These are phyloP conservation scores for Aplochiton taeniatus DNA, from an alignment of 2,797 vertebrate species.

Conservation along the genomic window DNA sequence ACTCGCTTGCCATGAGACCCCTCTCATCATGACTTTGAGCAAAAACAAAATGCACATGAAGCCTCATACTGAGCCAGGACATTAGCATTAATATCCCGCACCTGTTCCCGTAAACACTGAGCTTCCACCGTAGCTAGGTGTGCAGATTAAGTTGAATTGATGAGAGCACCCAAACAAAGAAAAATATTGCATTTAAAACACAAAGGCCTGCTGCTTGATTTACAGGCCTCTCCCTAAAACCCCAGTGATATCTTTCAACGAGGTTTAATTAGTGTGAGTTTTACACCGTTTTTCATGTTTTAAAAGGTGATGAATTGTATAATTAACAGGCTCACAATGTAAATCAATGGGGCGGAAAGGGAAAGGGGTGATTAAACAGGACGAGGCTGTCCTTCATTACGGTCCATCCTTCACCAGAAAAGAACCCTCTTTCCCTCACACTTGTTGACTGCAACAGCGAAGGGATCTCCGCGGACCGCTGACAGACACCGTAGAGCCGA, in stretches of 20 bases:
- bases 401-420: conserved; percentile 54
- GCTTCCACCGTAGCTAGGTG: conserved; percentile 24
- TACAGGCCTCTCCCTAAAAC: conserved; percentile 55
- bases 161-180: conserved; percentile 24
- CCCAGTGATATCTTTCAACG: conserved; percentile 75
- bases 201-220: conserved; percentile 48
- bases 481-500: conserved; percentile 23
- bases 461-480: conserved; percentile 25
- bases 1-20: conserved; percentile 32
- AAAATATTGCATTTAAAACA: background rate
- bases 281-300: conserved; percentile 87
- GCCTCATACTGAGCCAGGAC: conserved; percentile 16
- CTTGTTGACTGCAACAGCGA: conserved; percentile 54
- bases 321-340: conserved; percentile 88
- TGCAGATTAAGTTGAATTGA: conserved; percentile 53
- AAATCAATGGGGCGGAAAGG: conserved; percentile 85
- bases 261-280: conserved; percentile 84
- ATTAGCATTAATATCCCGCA: conserved; percentile 45
- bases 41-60: conserved; percentile 40
- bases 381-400: conserved; percentile 59
- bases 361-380: conserved; percentile 82
- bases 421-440: conserved; percentile 22
- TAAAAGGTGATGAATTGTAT: conserved; percentile 91
- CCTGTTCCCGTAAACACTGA: conserved; percentile 42
- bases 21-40: conserved; percentile 37